Conservation (phyloP, 1,140 invertebrate genomes). For the Sycophaga agraensis region DNA sequence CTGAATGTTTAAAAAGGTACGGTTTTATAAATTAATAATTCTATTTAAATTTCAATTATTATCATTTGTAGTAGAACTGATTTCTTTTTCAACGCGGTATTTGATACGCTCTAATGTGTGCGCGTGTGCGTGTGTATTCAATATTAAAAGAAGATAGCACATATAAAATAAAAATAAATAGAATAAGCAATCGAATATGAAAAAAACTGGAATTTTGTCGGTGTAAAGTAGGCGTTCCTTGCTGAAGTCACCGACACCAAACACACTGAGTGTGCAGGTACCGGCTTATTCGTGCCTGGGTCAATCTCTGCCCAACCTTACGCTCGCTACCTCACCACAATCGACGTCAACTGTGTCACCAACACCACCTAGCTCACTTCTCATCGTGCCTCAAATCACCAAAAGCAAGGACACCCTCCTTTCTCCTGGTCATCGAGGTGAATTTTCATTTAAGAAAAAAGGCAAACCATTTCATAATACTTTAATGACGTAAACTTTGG, state of each 20-base stretch:
- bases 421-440: conserved; percentile 58
- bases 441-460: conserved; percentile 36
- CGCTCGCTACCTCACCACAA: conserved; percentile 58
- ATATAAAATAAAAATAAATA: no score
- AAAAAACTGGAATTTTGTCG: neutral
- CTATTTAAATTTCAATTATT: neutral
- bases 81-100: no score
- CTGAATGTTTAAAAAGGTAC: no score
- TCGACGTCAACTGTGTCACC: conserved; percentile 55
- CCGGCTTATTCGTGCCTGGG: conserved; percentile 65
- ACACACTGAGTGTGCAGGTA: conserved; percentile 75
- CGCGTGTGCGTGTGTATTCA: no score
- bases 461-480: conserved; percentile 21
- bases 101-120: no score
- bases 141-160: no score
- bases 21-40: neutral
- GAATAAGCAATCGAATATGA: neutral
- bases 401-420: conserved; percentile 57
- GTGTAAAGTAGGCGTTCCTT: conserved; percentile 44
- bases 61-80: no score
- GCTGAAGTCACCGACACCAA: conserved; percentile 62
- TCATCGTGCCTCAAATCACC: conserved; percentile 56
- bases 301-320: conserved; percentile 74
- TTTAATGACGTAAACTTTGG: no score
- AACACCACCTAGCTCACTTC: conserved; percentile 54